phyloP scores from a whole-genome alignment of 1,140 invertebrate species.

The Leptinotarsa defecta region DNA sequence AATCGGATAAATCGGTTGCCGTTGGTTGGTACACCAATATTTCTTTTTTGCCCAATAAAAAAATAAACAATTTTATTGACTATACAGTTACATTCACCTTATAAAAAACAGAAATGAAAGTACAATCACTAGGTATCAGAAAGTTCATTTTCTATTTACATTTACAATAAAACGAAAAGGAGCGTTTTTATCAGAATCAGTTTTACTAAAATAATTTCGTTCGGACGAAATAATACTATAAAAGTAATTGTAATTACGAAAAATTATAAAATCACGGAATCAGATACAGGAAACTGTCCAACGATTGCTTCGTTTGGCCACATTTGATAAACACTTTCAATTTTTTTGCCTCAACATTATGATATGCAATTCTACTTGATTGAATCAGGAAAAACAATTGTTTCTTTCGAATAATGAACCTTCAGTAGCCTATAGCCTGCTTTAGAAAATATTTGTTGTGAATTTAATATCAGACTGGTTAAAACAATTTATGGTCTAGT shows the following conservation, averaged over 20 bases:
- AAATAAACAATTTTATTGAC: slow-evolving; percentile 30
- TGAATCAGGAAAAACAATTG: no score
- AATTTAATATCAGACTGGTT: no score
- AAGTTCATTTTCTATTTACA: slow-evolving; percentile 27
- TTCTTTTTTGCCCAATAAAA: slow-evolving; percentile 12
- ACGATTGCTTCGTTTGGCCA: neutral
- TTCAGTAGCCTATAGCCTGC: no score
- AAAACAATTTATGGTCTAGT: no score
- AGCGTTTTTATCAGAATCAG: neutral
- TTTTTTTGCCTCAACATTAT: no score
- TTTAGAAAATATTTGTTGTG: no score
- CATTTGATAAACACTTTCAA: neutral
- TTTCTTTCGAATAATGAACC: no score
- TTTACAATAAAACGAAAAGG: slow-evolving; percentile 22
- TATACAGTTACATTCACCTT: slow-evolving; percentile 20
- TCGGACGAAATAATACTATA: neutral
- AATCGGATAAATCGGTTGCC: no score
- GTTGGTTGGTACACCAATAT: neutral
- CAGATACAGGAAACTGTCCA: neutral
- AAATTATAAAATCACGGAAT: neutral
- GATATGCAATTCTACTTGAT: no score
- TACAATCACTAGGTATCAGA: slow-evolving; percentile 12
- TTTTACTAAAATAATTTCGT: slow-evolving; percentile 2
- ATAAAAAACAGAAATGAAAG: neutral
- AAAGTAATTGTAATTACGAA: neutral